Evolutionary conservation across 1,140 invertebrate species (phyloP).

Genomic region (Octopus bimaculoides): DNA sequence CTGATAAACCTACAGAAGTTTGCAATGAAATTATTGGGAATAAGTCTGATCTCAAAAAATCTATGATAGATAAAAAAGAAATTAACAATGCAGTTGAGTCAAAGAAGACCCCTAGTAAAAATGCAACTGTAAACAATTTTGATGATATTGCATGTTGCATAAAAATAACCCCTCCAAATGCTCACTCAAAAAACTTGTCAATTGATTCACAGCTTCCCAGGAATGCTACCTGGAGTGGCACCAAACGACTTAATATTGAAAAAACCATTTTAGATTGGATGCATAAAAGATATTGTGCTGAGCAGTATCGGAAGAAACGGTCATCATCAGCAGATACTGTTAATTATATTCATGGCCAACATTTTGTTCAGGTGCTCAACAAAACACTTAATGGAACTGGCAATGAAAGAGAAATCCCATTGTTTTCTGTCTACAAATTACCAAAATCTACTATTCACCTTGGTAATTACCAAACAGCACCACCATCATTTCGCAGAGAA

Average conservation of each 20-base stretch:
- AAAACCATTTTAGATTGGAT: conserved; percentile 24
- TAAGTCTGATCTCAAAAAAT: too few species aligned
- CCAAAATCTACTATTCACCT: conserved; percentile 1
- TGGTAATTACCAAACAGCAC: conserved; percentile 9
- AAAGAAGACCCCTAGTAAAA: too few species aligned
- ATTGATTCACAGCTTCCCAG: not conserved
- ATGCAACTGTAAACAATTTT: too few species aligned
- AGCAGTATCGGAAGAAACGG: conserved; percentile 22
- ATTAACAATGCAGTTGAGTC: too few species aligned
- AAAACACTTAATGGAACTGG: not conserved
- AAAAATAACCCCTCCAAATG: not conserved
- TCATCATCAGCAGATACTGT: conserved; percentile 2
- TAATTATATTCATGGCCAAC: not conserved
- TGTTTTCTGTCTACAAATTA: not conserved
- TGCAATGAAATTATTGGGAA: too few species aligned
- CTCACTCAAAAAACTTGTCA: not conserved
- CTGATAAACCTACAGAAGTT: too few species aligned
- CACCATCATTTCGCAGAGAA: not conserved
- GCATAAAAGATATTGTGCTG: conserved; percentile 30
- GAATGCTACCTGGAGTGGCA: not conserved
- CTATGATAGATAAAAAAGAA: too few species aligned
- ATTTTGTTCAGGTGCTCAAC: not conserved
- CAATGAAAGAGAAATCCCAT: not conserved
- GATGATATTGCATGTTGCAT: too few species aligned
- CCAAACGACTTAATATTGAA: not conserved